Evolutionary conservation across 2,888 invertebrate species (phyloP).

Genomic region (Pristionchus maxplancki): DNA sequence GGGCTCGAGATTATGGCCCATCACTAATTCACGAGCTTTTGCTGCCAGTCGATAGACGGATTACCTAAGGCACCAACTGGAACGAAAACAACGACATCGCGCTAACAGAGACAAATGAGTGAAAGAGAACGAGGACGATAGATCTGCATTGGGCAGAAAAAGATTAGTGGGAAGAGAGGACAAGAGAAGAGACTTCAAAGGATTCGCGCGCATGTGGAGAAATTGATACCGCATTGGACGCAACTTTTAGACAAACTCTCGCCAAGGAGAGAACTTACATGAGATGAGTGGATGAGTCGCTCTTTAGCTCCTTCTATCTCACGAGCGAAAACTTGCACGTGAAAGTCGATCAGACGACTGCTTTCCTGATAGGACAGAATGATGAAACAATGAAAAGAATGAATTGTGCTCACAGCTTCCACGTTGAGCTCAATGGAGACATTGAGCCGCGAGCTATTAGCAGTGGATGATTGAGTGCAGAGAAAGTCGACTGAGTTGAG

Average conservation of each 20-base stretch:
- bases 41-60: conserved; percentile 27
- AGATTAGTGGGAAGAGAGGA: conserved; percentile 35
- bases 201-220: conserved; percentile 5
- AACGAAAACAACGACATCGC: neutral
- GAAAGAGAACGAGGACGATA: neutral
- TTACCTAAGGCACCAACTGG: neutral
- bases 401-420: neutral
- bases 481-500: conserved; percentile 35
- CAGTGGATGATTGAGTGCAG: conserved; percentile 9
- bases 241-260: neutral
- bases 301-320: neutral
- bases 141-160: conserved; percentile 31
- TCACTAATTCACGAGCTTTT: conserved; percentile 34
- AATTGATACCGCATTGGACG: neutral
- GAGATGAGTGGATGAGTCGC: conserved; percentile 33
- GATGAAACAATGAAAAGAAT: neutral
- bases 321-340: conserved; percentile 27
- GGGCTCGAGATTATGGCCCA: conserved; percentile 8
- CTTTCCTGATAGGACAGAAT: neutral
- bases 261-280: conserved; percentile 24
- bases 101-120: conserved; percentile 36
- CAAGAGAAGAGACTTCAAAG: conserved; percentile 22
- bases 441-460: conserved; percentile 5
- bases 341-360: conserved; percentile 15
- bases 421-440: conserved; percentile 12